Evolutionary conservation across 2,888 invertebrate genomes (phyloP), one percentile per base, ranked within the genome.

Genomic region (Stenchaetothrips biformis): DNA sequence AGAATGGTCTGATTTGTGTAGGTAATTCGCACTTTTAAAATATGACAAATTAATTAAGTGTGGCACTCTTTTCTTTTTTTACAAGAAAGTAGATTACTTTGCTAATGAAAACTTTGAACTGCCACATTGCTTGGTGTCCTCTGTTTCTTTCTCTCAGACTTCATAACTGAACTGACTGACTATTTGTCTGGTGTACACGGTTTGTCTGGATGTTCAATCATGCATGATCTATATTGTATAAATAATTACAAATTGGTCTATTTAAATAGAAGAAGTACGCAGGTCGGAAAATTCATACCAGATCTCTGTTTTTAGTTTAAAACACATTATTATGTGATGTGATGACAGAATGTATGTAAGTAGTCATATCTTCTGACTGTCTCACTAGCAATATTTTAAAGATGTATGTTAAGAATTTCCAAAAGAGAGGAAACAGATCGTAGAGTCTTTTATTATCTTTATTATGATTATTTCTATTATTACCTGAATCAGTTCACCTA

Each of bases 331-430:
- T 74, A 74, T 74, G 67, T 74, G 67, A 74, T 74, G 67, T 74
- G 67, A 74, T 74, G 67, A 74, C 67, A 74, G 67, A 25, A 74
- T 74, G 25, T 74, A 74, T 74, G 21, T 74, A 74, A 74, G 67
- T 25, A 74, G 67, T 74, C 67, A 74, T 21, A 11, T 25, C 67
- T 74, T 21, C 21, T 74, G 67, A 74, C 67, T 74, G 67, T 74
- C 67, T 74, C 67, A 74, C 67, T 74, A 74, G 67, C 67, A 74
- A 74, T 74, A 74, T 74, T 74, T 74, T 74, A 74, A 74, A 74
- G 21, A 74, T 25, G 67, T 74, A 74, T 74, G 25, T 74, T 74
- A 74, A 21, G 67, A 74, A 21, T 74, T 74, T 74, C 67, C 67
- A 74, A 74, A 25, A 25, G 67, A 74, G 67, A 74, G 21, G 25